These are phyloP conservation scores for Forpus xanthops DNA, from an alignment of 2,797 vertebrate species.

Conservation along the genomic window DNA sequence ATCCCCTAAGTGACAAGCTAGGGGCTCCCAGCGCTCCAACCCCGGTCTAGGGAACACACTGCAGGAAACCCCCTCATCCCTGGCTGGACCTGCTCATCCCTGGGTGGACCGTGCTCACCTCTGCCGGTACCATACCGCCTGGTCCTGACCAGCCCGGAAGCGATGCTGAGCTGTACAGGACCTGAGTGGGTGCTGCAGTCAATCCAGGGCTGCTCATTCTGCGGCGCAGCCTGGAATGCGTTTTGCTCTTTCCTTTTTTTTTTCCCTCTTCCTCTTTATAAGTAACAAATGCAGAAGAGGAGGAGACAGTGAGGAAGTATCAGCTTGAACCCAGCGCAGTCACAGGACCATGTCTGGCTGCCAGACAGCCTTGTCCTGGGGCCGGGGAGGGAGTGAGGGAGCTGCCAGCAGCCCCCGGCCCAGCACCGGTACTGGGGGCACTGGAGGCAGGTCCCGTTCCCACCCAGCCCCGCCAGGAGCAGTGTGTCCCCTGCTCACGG, in stretches of 20 bases:
- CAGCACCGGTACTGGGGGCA: accelerated
- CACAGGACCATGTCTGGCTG: slow-evolving; percentile 55
- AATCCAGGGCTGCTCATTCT: not conserved
- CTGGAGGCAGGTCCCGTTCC: not conserved
- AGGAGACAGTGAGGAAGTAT: slow-evolving; percentile 56
- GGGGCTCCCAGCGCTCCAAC: not conserved
- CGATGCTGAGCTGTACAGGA: accelerated
- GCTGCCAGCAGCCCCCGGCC: not conserved
- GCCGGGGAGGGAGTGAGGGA: not conserved
- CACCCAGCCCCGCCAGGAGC: accelerated
- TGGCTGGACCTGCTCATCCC: not conserved
- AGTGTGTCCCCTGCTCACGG: accelerated
- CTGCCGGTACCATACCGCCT: accelerated
- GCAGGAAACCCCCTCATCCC: accelerated
- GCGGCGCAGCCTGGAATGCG: slow-evolving; percentile 1
- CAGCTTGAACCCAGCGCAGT: not conserved
- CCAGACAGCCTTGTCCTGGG: slow-evolving; percentile 22
- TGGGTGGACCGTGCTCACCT: not conserved
- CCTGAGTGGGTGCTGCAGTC: not conserved
- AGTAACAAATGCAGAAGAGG: slow-evolving; percentile 59
- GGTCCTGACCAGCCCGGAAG: not conserved
- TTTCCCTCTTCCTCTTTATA: not conserved
- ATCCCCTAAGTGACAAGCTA: accelerated
- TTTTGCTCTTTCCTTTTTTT: not conserved
- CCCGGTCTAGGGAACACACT: accelerated